phyloP scores from a whole-genome alignment of 2,888 invertebrate species.

The Eugnorisma glareosa region DNA sequence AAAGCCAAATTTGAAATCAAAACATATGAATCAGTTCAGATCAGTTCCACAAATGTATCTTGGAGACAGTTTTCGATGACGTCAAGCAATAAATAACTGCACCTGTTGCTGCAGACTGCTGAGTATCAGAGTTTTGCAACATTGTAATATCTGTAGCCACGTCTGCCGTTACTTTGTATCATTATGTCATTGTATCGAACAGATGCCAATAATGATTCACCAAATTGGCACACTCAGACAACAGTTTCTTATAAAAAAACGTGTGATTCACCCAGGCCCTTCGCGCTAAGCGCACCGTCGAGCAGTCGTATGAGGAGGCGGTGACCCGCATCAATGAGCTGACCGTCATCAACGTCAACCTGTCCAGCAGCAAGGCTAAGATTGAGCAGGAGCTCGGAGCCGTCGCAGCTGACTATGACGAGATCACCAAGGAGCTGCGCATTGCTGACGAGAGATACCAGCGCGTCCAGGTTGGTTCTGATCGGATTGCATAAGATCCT shows the following conservation, averaged over 20 bases:
- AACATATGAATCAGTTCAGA: slow-evolving; percentile 2
- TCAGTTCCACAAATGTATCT: not conserved
- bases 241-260: slow-evolving; percentile 22
- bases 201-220: slow-evolving; percentile 34
- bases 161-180: not conserved
- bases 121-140: slow-evolving; percentile 1
- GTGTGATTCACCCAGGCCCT: slow-evolving; percentile 92
- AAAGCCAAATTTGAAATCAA: not conserved
- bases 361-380: slow-evolving; percentile 98
- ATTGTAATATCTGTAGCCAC: not conserved
- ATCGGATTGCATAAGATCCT: not conserved
- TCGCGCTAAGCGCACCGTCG: slow-evolving; percentile 97
- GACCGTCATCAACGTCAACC: slow-evolving; percentile 98
- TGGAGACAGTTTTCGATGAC: slow-evolving; percentile 5
- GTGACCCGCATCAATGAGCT: slow-evolving; percentile 98
- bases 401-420: slow-evolving; percentile 98
- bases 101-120: not conserved
- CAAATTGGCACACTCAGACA: slow-evolving; percentile 19
- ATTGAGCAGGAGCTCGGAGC: slow-evolving; percentile 98
- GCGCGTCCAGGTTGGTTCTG: slow-evolving; percentile 93
- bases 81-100: not conserved
- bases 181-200: slow-evolving; percentile 6
- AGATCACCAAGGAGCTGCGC: slow-evolving; percentile 98
- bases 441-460: slow-evolving; percentile 98
- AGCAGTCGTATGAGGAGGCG: slow-evolving; percentile 97